phyloP scores from a whole-genome alignment of 92 coral and sea anemone species.

The Parazoanthus atlanticus region DNA sequence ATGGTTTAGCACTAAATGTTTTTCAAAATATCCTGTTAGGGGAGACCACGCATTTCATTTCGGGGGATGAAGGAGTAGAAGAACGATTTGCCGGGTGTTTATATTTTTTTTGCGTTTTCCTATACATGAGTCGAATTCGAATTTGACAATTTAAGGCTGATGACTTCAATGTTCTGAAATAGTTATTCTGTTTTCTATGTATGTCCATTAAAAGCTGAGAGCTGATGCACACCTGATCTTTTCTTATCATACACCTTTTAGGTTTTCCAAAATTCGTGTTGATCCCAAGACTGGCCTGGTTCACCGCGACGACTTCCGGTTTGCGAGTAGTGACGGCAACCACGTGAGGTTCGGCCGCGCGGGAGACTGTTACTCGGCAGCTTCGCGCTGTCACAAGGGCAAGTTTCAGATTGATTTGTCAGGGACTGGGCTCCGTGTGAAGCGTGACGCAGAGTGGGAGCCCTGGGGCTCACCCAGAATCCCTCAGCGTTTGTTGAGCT shows the following conservation, averaged over 20 bases:
- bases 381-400: constrained; percentile 86
- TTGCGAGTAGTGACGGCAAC: constrained; percentile 85
- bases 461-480: constrained; percentile 97
- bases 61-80: no score
- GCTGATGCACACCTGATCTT: background rate
- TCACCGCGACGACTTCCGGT: constrained; percentile 88
- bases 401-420: constrained; percentile 89
- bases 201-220: background rate
- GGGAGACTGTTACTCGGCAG: constrained; percentile 97
- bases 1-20: no score
- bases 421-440: constrained; percentile 91
- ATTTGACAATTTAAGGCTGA: background rate
- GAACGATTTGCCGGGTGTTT: no score
- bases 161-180: background rate
- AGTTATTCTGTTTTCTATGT: no score
- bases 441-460: constrained; percentile 85
- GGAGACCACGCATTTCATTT: no score
- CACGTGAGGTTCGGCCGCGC: constrained; percentile 95
- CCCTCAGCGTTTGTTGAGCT: constrained; percentile 75
- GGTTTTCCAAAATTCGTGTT: constrained; percentile 92
- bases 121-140: no score
- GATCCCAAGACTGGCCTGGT: constrained; percentile 82
- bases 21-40: no score
- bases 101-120: no score
- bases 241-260: constrained; percentile 17